Percentiles rank a stretch among this genome's conserved stretches.
phyloP scores from a whole-genome alignment of 2,113 vertebrate genomes.

The Apodemus speciosus region DNA sequence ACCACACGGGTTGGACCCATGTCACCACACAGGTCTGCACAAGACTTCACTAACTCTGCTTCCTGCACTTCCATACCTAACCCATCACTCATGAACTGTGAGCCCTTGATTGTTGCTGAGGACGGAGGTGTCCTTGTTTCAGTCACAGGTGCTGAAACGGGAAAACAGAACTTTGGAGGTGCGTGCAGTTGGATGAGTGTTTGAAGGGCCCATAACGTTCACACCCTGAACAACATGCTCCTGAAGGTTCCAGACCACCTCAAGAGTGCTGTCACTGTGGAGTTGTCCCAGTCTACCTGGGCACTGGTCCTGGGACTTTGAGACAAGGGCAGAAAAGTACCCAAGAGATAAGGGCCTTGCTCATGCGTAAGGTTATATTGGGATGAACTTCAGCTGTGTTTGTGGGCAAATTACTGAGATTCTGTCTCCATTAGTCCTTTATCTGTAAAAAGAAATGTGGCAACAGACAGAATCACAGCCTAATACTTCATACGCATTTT shows the following conservation, averaged over 20 bases:
- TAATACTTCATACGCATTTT: not conserved
- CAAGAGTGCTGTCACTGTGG: not conserved
- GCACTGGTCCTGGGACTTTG: not conserved
- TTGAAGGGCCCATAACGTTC: not conserved
- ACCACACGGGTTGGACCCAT: not conserved
- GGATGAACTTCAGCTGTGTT: constrained; percentile 38
- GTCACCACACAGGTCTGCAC: not conserved
- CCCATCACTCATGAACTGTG: not conserved
- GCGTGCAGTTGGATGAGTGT: not conserved
- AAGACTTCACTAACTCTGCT: not conserved
- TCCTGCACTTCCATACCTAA: not conserved
- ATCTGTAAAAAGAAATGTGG: constrained; percentile 60
- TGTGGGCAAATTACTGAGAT: constrained; percentile 57
- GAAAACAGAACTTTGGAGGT: constrained; percentile 27
- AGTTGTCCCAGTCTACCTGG: not conserved
- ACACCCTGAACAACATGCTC: not conserved
- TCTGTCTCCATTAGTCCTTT: not conserved
- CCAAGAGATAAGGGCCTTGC: fast-evolving
- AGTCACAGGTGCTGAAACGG: not conserved
- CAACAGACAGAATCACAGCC: constrained; percentile 24
- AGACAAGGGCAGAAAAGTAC: not conserved
- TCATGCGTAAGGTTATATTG: not conserved
- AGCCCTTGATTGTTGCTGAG: not conserved
- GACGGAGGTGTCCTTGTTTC: not conserved
- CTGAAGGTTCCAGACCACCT: not conserved